These are phyloP conservation scores for Paramuricea clavata DNA, from an alignment of 92 coral and sea anemone genomes.

Conservation along the genomic window DNA sequence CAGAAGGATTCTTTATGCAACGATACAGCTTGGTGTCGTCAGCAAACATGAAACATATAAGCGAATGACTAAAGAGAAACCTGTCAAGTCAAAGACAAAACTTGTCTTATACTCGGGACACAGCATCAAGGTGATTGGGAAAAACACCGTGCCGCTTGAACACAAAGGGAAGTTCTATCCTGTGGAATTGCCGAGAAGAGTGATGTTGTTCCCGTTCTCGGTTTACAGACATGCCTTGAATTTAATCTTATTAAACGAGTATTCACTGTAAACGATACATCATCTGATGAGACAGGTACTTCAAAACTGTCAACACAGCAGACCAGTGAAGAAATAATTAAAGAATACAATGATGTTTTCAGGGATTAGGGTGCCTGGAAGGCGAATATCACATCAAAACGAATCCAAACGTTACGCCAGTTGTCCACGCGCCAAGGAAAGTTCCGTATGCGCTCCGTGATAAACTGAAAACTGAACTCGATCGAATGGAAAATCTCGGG, in stretches of 20 bases:
- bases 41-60: too few species aligned
- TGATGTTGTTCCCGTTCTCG: conserved; percentile 53
- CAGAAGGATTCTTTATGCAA: too few species aligned
- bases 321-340: background rate
- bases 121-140: conserved; percentile 19
- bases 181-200: conserved; percentile 60
- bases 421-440: conserved; percentile 36
- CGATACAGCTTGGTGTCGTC: too few species aligned
- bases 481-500: too few species aligned
- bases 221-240: conserved; percentile 52
- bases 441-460: conserved; percentile 56
- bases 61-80: too few species aligned
- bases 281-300: background rate
- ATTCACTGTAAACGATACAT: conserved; percentile 44
- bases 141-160: conserved; percentile 40
- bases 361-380: background rate
- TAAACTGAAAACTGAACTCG: too few species aligned
- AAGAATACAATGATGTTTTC: background rate
- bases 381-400: background rate
- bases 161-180: conserved; percentile 52
- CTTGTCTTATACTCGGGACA: conserved; percentile 64
- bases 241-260: conserved; percentile 55
- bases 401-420: background rate
- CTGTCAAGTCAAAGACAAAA: too few species aligned
- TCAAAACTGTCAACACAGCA: background rate